Base-by-base conservation (phyloP, 2,888 invertebrate species). In the Anthophora plumipes region DNA sequence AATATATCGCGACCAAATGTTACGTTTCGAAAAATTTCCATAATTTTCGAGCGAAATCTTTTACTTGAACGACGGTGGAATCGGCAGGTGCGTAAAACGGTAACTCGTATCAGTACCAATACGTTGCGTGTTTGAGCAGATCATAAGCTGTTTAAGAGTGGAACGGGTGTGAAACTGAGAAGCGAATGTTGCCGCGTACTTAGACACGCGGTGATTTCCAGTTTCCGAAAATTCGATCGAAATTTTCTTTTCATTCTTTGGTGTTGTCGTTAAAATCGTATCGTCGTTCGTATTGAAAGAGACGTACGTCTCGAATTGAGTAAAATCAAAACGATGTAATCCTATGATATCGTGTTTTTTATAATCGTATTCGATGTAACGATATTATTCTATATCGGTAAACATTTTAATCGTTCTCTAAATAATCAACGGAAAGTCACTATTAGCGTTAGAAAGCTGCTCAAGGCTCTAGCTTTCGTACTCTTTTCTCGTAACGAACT, bases 301-400 rank as follows among this genome's bases (percentile, higher is more conserved):
- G 31, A n/a, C 7, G 52, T 25, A 20, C n/a, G n/a, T n/a, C n/a
- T 1, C 25, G 22, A 8, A 48, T 1, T 22, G 0, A 41, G 66
- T 14, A n/a, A 72, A 80, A 46, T 17, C 52, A 80, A 71, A 72
- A 66, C 55, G 55, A 25, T 68, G 20, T 77, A 78, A 68, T 78
- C 63, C 17, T 80, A 64, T 72, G 41, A 76, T 71, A 41, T 59
- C 52, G 59, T 71, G 55, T n/a, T 74, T n/a, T 74, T 59, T 79
- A 25, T 82, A 67, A 41, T 75, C 52, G 57, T 81, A 69, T 54
- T 80, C 69, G 82, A 59, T 80, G 72, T 82, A 68, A 41, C 68
- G 60, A 66, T 60, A 50, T n/a, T 83, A 71, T 82, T 4, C 46
- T 74, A 75, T 71, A 75, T 71, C 77, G 67, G 64, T 63, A 63